phyloP scores from a whole-genome alignment of 1,140 invertebrate genomes.

The Diorhabda elongata region DNA sequence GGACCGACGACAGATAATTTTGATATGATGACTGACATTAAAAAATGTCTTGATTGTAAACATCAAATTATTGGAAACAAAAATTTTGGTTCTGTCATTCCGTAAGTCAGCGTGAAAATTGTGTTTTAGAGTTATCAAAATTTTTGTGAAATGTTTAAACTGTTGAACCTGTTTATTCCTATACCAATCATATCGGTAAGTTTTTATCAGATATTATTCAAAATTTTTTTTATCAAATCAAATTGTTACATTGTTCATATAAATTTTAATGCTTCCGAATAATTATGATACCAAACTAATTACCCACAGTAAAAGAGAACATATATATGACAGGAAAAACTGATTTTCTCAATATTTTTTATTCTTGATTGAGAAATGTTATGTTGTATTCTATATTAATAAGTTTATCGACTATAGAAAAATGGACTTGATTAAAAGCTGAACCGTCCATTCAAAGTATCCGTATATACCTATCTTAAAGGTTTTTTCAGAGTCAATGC shows the following conservation, averaged over 20 bases:
- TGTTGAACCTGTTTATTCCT: not conserved
- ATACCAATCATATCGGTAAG: not conserved
- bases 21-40: slow-evolving; percentile 21
- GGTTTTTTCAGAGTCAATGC: no score
- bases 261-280: not conserved
- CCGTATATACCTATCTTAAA: no score
- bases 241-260: not conserved
- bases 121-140: not conserved
- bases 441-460: no score
- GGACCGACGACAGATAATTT: slow-evolving; percentile 23
- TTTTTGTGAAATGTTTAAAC: not conserved
- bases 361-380: no score
- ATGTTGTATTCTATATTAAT: no score
- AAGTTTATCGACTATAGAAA: no score
- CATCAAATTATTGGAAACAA: slow-evolving; percentile 3
- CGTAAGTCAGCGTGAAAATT: slow-evolving; percentile 13
- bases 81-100: slow-evolving; percentile 21
- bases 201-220: not conserved
- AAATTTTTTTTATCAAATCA: not conserved
- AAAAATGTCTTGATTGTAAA: slow-evolving; percentile 5
- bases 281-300: no score
- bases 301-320: no score
- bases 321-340: no score
- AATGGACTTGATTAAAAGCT: no score
- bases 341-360: no score